These are phyloP conservation scores for Rhineura floridana DNA, from an alignment of 2,113 vertebrate genomes.

Conservation along the genomic window DNA sequence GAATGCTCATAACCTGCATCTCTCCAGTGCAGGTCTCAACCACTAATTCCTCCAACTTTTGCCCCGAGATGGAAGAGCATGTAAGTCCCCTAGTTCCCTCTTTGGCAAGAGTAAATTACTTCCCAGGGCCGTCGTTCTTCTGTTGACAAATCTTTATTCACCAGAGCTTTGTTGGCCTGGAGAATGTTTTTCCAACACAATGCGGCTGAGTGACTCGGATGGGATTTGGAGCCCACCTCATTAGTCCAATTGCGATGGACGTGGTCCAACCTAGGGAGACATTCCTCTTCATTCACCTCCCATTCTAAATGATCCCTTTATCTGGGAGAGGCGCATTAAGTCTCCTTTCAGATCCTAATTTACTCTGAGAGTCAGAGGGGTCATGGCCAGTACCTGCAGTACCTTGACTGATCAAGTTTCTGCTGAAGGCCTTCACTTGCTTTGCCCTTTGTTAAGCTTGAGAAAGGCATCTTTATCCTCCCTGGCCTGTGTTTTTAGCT, in stretches of 20 bases:
- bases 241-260: not conserved
- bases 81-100: not conserved
- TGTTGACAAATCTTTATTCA: not conserved
- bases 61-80: not conserved
- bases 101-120: not conserved
- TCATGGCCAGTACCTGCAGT: not conserved
- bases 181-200: constrained; percentile 13
- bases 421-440: not conserved
- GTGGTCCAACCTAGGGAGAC: constrained; percentile 3
- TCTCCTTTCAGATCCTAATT: constrained; percentile 13
- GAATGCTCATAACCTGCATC: too few relatives aligned
- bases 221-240: constrained; percentile 24
- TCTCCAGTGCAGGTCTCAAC: too few relatives aligned
- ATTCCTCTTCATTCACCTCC: constrained; percentile 2
- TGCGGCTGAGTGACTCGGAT: rapidly evolving
- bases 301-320: constrained; percentile 40
- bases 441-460: constrained; percentile 41
- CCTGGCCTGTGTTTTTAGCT: constrained; percentile 28
- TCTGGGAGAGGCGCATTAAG: not conserved
- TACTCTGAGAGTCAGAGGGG: rapidly evolving
- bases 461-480: constrained; percentile 45
- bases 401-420: constrained; percentile 51
- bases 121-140: not conserved
- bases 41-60: not conserved
- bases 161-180: not conserved